A percentile compares a stretch with the other conserved stretches of the same genome.
Evolutionary conservation across 2,113 vertebrate species (phyloP).

Genomic region (Recurvirostra avosetta): DNA sequence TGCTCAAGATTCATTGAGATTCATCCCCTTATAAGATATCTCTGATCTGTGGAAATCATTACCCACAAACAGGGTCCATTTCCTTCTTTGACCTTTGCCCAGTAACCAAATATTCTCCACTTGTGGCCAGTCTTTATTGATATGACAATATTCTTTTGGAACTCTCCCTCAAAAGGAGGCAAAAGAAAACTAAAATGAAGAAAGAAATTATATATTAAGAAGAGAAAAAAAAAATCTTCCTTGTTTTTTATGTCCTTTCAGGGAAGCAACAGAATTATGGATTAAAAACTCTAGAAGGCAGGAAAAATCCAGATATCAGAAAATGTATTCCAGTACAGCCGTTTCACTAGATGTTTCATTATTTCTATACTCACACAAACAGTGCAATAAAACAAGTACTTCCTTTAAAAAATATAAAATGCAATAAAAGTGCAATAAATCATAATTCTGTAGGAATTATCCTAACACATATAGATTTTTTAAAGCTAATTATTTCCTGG

Average conservation of each 20-base stretch:
- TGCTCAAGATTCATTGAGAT: neutral
- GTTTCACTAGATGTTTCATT: neutral
- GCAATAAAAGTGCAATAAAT: neutral
- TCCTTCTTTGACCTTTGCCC: neutral
- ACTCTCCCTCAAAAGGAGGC: neutral
- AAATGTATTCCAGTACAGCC: neutral
- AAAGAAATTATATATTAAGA: neutral
- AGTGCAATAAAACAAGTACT: neutral
- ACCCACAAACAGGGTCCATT: fast-evolving
- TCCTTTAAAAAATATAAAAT: neutral
- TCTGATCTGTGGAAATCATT: neutral
- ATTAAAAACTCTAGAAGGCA: neutral
- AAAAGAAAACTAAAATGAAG: neutral
- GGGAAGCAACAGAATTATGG: neutral
- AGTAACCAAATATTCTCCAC: neutral
- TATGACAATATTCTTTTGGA: neutral
- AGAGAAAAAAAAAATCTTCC: neutral
- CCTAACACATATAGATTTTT: neutral
- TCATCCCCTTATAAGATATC: neutral
- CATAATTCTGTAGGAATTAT: neutral
- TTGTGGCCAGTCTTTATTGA: neutral
- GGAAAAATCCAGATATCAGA: neutral
- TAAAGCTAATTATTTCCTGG: neutral
- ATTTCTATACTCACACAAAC: neutral
- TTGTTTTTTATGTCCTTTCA: neutral